Evolutionary conservation across 2,888 invertebrate genomes (phyloP), one percentile per base, ranked within the genome.

Genomic region (Cataglyphis altisquamis): DNA sequence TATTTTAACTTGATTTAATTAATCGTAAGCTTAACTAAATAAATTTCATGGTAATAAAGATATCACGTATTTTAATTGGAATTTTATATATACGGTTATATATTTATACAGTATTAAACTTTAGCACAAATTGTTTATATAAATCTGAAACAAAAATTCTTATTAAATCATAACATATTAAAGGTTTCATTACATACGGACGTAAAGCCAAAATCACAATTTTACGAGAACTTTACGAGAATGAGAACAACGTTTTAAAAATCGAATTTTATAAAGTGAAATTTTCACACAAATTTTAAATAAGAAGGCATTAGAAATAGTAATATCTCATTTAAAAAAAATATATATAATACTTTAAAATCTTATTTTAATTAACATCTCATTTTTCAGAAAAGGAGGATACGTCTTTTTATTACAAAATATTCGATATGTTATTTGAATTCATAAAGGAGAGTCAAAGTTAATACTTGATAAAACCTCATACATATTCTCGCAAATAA

Each of bases 1-100:
- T 75, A 66, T 66, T 66, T 36, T 39, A 52, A 52, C 39, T 48
- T 25, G 12, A 75, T 75, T 66, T 52, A 66, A 52, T 75, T 75
- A 75, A 52, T 75, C 52, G n/a, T 32, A 66, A 52, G 15, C 36
- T 67, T 74, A 62, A 74, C 45, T 63, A 45, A 74, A 74, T 74
- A 29, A 74, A 74, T 63, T 45, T 9, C 9, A 62, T 32, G 41
- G 9, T 63, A 63, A 63, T 45, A 15, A 45, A 9, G 63, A 21
- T 32, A 63, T 32, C 25, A 21, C 1, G 36, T 55, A 25, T 57
- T 57, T 57, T 39, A 36, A 70, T 70, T 25, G 12, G 6, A 72
- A 36, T 39, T 70, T 15, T 52, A n/a, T 52, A 36, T 21, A 15
- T 6, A 3, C 5, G 12, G 2, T 39, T 39, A 39, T 39, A 39